Evolutionary conservation across 37 sponge, comb jelly and placozoan genomes (phyloP).

Genomic region (Agelas oroides): DNA sequence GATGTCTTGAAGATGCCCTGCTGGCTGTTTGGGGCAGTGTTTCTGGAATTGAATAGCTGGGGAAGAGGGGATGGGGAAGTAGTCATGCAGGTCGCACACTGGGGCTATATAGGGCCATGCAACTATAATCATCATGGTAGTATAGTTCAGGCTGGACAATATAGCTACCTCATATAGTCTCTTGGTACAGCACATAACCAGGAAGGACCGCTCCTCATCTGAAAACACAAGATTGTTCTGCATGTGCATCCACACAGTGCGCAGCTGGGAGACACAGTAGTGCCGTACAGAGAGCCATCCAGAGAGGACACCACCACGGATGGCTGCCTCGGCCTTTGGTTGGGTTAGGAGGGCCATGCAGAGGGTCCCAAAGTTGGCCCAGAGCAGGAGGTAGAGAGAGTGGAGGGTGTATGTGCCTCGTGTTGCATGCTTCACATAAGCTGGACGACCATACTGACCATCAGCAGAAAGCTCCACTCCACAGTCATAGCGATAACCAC

Average conservation of each 20-base stretch:
- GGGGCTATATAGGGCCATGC: too few species aligned
- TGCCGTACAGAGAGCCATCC: constrained; percentile 83
- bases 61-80: too few species aligned
- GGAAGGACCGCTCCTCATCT: constrained; percentile 85
- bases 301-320: constrained; percentile 79
- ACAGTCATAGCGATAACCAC: constrained; percentile 76
- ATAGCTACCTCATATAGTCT: constrained; percentile 67
- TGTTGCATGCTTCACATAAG: constrained; percentile 74
- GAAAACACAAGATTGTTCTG: constrained; percentile 65
- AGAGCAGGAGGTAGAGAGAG: constrained; percentile 84
- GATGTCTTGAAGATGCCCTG: constrained; percentile 34
- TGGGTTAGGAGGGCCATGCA: constrained; percentile 79
- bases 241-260: constrained; percentile 84
- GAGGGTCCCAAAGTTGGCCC: constrained; percentile 86
- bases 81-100: background rate
- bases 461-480: constrained; percentile 84
- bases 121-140: too few species aligned
- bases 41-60: too few species aligned
- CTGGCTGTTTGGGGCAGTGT: background rate
- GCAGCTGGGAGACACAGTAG: constrained; percentile 89
- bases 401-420: constrained; percentile 83
- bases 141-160: too few species aligned
- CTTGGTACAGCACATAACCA: constrained; percentile 53
- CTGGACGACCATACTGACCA: constrained; percentile 81
- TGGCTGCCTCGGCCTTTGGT: constrained; percentile 44